Evolutionary conservation across 2,888 invertebrate species (phyloP), one percentile per base, ranked within the genome.

Genomic region (Enchytraeus crypticus): DNA sequence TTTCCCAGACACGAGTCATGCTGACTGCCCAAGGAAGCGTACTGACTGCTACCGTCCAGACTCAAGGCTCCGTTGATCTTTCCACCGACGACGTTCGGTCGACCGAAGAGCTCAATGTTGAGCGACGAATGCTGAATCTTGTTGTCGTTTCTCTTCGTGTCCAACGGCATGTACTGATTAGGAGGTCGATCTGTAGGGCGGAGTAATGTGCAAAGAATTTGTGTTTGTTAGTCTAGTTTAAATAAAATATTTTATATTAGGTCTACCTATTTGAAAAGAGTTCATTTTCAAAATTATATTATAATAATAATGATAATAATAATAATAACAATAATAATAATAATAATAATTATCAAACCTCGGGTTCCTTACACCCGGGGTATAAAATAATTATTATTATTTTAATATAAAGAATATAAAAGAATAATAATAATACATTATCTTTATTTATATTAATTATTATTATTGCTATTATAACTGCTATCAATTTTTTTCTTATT

Each of bases 1-100:
- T 76, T 74, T 3, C 71, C 74, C 32, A 75, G 63, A 57, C 77
- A 77, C 46, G 66, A 64, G 26, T 70, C 67, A 45, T 64, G 61
- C 34, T 73, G 71, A 23, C 68, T 56, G 3, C 72, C 73, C 2
- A 76, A 57, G 51, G 72, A 68, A 0, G 73, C 71, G 59, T 70
- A 57, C 46, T 75, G 74, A 23, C 70, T 68, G 43, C 61, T 69
- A 38, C 75, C 75, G 49, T 72, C 65, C 18, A 77, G 65, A 3
- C 64, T 64, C 8, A 73, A 66, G 14, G 72, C 75, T 8, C 70
- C 71, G 18, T 72, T 73, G 5, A 75, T 66, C 55, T 71, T 69
- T 3, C 75, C 75, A 3, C 70, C 68, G 23, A 73, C 71, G 23
- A 71, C 51, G 2, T 49, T 18, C 0, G 74, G 71, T 27, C 65